These are phyloP conservation scores for Spinus pinus DNA, from an alignment of 2,797 vertebrate species.

Conservation along the genomic window DNA sequence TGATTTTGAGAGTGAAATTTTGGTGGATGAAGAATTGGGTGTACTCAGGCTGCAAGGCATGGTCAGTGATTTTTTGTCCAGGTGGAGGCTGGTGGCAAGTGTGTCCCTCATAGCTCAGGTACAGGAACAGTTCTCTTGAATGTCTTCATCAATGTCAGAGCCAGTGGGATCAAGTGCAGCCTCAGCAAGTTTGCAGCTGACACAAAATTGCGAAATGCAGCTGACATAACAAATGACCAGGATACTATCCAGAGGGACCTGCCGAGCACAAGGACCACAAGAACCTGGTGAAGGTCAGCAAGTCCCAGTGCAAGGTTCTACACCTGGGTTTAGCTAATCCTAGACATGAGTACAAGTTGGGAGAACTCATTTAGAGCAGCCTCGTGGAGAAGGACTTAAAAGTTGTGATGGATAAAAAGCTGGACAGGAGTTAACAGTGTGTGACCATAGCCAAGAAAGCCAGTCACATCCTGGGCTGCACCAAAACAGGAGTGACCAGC, in stretches of 20 bases:
- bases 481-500: not conserved
- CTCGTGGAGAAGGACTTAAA: not conserved
- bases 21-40: not conserved
- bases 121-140: not conserved
- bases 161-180: not conserved
- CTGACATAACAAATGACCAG: not conserved
- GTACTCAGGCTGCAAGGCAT: accelerated
- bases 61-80: not conserved
- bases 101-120: too few relatives aligned
- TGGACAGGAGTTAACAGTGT: not conserved
- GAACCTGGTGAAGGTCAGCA: not conserved
- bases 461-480: not conserved
- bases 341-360: not conserved
- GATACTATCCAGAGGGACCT: not conserved
- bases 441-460: accelerated
- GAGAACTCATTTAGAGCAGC: not conserved
- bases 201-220: not conserved
- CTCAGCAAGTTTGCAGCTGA: not conserved
- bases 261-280: not conserved
- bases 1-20: not conserved
- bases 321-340: too few relatives aligned
- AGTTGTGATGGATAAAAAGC: not conserved
- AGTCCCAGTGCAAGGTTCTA: not conserved
- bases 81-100: too few relatives aligned
- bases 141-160: not conserved